Conservation (phyloP, 2,888 invertebrate genomes). For the Mesopsocus fuscifrons region DNA sequence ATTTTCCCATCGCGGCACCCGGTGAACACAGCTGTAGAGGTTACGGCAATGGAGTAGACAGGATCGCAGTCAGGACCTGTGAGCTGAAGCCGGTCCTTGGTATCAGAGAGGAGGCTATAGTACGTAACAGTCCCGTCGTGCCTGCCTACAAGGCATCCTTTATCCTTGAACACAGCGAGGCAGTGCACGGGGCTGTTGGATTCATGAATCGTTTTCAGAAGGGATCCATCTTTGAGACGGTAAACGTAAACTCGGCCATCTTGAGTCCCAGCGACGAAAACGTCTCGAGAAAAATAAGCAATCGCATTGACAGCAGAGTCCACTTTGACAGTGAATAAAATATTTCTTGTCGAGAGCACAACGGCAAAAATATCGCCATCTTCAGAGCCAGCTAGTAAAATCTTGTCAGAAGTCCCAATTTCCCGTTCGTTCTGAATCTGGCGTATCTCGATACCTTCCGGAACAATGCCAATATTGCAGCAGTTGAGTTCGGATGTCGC, state of each 20-base stretch:
- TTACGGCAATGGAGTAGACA: slow-evolving; percentile 38
- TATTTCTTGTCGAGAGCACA: slow-evolving; percentile 33
- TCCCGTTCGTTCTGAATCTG: slow-evolving; percentile 27
- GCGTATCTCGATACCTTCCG: slow-evolving; percentile 18
- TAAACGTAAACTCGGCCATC: slow-evolving; percentile 26
- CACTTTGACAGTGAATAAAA: slow-evolving; percentile 25
- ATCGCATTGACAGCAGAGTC: slow-evolving; percentile 37
- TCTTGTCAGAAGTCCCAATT: slow-evolving; percentile 39
- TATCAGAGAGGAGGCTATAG: slow-evolving; percentile 21
- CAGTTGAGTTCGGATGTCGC: slow-evolving; percentile 36
- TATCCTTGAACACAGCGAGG: slow-evolving; percentile 27
- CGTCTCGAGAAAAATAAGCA: slow-evolving; percentile 27
- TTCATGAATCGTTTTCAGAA: slow-evolving; percentile 29
- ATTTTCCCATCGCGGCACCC: slow-evolving; percentile 41
- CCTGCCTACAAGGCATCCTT: slow-evolving; percentile 34
- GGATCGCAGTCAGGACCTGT: slow-evolving; percentile 54
- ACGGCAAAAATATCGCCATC: slow-evolving; percentile 34
- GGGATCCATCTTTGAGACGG: slow-evolving; percentile 22
- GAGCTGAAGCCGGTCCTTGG: slow-evolving; percentile 29
- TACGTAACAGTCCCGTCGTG: slow-evolving; percentile 44
- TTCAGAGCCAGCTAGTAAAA: slow-evolving; percentile 40
- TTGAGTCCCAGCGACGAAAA: slow-evolving; percentile 36
- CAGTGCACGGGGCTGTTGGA: slow-evolving; percentile 36
- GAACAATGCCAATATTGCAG: slow-evolving; percentile 27
- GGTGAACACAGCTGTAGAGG: slow-evolving; percentile 36